Base-by-base conservation (phyloP, 2,888 invertebrate species). In the Pristionchus maxplancki region DNA sequence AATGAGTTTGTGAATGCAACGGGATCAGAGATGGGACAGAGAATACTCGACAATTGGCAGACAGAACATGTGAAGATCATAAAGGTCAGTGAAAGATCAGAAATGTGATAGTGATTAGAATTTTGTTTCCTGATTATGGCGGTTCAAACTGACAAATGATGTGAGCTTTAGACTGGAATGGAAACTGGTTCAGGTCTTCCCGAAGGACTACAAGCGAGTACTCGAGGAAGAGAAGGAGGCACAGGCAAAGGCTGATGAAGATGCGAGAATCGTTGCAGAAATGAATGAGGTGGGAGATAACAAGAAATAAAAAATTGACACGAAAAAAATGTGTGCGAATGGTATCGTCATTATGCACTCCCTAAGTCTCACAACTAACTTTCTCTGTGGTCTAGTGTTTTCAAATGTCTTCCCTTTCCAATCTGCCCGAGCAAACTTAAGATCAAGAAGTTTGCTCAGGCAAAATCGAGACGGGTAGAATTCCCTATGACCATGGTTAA, bases 131-230 rank as follows among this genome's bases (percentile, higher is more conserved):
- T n/a, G n/a, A n/a, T n/a, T n/a, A n/a, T n/a, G n/a, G n/a, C n/a
- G n/a, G n/a, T n/a, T n/a, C n/a, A n/a, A n/a, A n/a, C n/a, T n/a
- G n/a, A n/a, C n/a, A n/a, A n/a, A n/a, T n/a, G n/a, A n/a, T n/a
- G n/a, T n/a, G n/a, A n/a, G n/a, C n/a, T n/a, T n/a, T n/a, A n/a
- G n/a, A n/a, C n/a, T n/a, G n/a, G n/a, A n/a, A n/a, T n/a, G n/a
- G n/a, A n/a, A 40, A 81, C 48, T 24, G 15, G 85, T 88, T 92
- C 90, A 96, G 96, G 97, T 99, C 82, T 99, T 99, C 96, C 99
- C 99, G 0, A 97, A 97, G 94, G 99, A 99, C 94, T 99, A 98
- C 95, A 98, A 98, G 94, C 96, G 97, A 90, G 98, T 97, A 0
- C 95, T 99, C 37, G 96, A 97, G 91, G 96, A 97, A 91, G 94